A percentile compares a stretch with the other conserved stretches of the same genome.
These are phyloP conservation scores for Chrysolina americana DNA, from an alignment of 2,888 invertebrate genomes.

Conservation along the genomic window DNA sequence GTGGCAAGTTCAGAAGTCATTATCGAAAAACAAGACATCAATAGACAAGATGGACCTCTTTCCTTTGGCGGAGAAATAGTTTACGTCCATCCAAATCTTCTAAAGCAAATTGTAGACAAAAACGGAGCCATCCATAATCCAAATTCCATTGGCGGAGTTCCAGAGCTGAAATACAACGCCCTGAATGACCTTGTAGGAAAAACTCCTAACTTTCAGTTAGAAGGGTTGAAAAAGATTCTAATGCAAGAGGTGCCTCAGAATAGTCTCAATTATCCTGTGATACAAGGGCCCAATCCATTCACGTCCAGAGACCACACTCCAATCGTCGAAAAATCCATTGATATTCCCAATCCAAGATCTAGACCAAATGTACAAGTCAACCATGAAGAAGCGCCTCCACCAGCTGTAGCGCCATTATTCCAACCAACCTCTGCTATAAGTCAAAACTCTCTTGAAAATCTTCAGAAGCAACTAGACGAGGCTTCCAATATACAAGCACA, in stretches of 20 bases:
- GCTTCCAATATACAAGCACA: slow-evolving; percentile 60
- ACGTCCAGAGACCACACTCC: slow-evolving; percentile 63
- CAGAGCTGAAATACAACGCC: slow-evolving; percentile 64
- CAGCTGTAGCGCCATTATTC: slow-evolving; percentile 28
- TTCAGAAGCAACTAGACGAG: slow-evolving; percentile 63
- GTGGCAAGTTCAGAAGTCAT: slow-evolving; percentile 44
- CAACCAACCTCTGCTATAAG: slow-evolving; percentile 35
- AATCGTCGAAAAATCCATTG: slow-evolving; percentile 70
- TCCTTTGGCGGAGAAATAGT: slow-evolving; percentile 40
- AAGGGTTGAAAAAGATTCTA: slow-evolving; percentile 70
- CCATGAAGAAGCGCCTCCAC: slow-evolving; percentile 26
- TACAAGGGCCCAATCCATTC: slow-evolving; percentile 41
- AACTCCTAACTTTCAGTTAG: slow-evolving; percentile 70
- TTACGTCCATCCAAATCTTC: slow-evolving; percentile 52
- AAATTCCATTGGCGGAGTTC: not conserved
- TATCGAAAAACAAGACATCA: slow-evolving; percentile 37
- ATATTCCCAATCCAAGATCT: slow-evolving; percentile 67
- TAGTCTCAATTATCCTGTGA: slow-evolving; percentile 43
- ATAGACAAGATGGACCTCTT: slow-evolving; percentile 41
- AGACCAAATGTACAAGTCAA: slow-evolving; percentile 54
- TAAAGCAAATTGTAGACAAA: slow-evolving; percentile 47
- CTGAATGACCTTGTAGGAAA: slow-evolving; percentile 71
- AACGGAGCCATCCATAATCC: not conserved
- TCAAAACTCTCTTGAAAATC: slow-evolving; percentile 49
- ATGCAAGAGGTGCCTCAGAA: slow-evolving; percentile 54